Percentiles rank a stretch among this genome's conserved stretches.
These are phyloP conservation scores for Odontocerum albicorne DNA, from an alignment of 2,888 invertebrate genomes.

Conservation along the genomic window DNA sequence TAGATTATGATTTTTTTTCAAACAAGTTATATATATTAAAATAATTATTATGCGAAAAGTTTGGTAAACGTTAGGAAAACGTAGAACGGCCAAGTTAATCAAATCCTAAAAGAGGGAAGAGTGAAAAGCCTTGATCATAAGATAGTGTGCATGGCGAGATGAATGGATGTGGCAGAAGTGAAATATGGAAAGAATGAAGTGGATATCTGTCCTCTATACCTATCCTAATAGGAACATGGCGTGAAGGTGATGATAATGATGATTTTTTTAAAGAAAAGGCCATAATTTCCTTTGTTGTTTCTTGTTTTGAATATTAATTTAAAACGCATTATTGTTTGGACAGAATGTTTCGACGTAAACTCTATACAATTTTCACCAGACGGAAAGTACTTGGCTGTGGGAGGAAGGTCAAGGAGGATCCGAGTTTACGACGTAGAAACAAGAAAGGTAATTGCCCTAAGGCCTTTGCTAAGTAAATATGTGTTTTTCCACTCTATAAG, in stretches of 20 bases:
- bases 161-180: background rate
- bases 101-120: too few species aligned
- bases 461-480: too few species aligned
- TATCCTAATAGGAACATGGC: too few species aligned
- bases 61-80: too few species aligned
- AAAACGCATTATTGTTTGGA: conserved; percentile 4
- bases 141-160: too few species aligned
- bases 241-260: background rate
- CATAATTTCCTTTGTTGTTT: background rate
- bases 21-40: too few species aligned
- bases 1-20: too few species aligned
- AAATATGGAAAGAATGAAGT: too few species aligned
- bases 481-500: too few species aligned
- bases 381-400: conserved; percentile 17
- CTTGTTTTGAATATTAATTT: background rate
- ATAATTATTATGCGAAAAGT: too few species aligned
- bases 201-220: too few species aligned
- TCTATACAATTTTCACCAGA: conserved; percentile 17
- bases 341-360: conserved; percentile 21
- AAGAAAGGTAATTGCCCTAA: conserved; percentile 25
- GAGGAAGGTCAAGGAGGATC: conserved; percentile 14
- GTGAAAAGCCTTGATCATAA: too few species aligned
- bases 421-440: conserved; percentile 20
- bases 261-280: background rate
- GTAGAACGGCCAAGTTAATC: background rate